Base-by-base conservation (phyloP, 1,140 invertebrate genomes). In the Camponotus floridanus region DNA sequence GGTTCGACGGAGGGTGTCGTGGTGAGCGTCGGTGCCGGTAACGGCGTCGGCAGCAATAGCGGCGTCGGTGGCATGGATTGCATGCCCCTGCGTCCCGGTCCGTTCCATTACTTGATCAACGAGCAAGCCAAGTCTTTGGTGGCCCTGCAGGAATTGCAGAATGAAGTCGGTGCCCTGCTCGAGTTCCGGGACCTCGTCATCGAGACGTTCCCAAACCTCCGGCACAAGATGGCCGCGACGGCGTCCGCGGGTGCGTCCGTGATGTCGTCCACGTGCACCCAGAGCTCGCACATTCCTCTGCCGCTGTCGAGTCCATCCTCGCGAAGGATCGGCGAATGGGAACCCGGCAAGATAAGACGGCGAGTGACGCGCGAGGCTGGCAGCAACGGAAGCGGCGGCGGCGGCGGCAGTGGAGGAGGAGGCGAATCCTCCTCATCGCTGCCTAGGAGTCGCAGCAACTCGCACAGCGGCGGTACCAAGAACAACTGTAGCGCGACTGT, bases 101-200 rank as follows among this genome's bases (percentile, higher is more conserved):
- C 97, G 18, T 97, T 97, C 94, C 97, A 97, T 92, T 97, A 97
- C 94, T 96, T 97, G 93, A 97, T 98, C 93, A 97, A 96, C 95
- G 97, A 98, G 95, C 97, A 98, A 95, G 97, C 97, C 91, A 97
- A 97, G 95, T 98, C 97, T 59, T 94, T 97, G 93, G 96, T 97
- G 78, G 97, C 97, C 62, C 95, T 98, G 92, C 96, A 97, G 89
- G 98, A 98, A 96, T 96, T 98, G 93, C 98, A 98, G 96, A 97
- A 98, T 97, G 98, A 98, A 95, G 98, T 98, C 95, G 97, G 97
- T 67, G 97, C 97, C 86, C 94, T 98, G 84, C 96, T 98, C 94
- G 98, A 98, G 95, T 98, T 98, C 94, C 97, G 98, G 95, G 97
- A 98, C 95, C 96, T 98, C 96, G 98, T 98, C 96, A 98, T 98